Conservation (phyloP, 2,888 invertebrate species). For the Nemapogon koenigi region DNA sequence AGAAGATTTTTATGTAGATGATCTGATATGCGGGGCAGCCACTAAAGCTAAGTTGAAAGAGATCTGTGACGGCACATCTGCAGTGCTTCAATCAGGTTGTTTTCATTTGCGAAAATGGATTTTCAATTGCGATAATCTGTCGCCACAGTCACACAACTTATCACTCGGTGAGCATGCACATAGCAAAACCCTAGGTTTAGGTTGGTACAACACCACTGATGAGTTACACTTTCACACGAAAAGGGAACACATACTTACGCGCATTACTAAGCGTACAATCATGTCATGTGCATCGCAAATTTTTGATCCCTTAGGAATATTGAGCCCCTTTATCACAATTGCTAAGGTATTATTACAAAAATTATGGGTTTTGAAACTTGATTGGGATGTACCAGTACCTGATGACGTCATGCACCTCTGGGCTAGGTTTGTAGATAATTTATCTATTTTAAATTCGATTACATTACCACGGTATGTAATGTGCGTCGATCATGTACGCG, state of each 20-base stretch:
- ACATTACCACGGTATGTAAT: constrained; percentile 14
- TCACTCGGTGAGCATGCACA: constrained; percentile 14
- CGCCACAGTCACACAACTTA: constrained; percentile 1
- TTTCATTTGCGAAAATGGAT: constrained; percentile 19
- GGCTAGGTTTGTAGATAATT: constrained; percentile 10
- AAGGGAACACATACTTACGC: constrained; percentile 1
- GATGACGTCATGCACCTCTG: constrained; percentile 11
- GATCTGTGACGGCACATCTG: constrained; percentile 6
- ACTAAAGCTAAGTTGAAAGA: neutral
- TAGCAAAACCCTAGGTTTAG: constrained; percentile 16
- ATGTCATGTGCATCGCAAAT: constrained; percentile 18
- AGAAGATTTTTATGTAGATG: constrained; percentile 21
- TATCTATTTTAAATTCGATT: constrained; percentile 11
- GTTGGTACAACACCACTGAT: constrained; percentile 14
- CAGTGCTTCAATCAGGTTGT: constrained; percentile 15
- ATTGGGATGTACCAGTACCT: constrained; percentile 20
- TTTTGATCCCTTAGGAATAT: constrained; percentile 19
- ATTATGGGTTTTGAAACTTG: constrained; percentile 18
- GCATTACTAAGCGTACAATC: constrained; percentile 18
- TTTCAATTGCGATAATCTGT: constrained; percentile 13
- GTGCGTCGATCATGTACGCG: neutral
- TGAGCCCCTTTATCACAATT: constrained; percentile 16
- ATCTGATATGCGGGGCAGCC: constrained; percentile 18
- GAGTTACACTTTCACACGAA: constrained; percentile 18
- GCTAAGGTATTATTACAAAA: constrained; percentile 21